Evolutionary conservation across 2,113 vertebrate species (phyloP).

Genomic region (Solea senegalensis): DNA sequence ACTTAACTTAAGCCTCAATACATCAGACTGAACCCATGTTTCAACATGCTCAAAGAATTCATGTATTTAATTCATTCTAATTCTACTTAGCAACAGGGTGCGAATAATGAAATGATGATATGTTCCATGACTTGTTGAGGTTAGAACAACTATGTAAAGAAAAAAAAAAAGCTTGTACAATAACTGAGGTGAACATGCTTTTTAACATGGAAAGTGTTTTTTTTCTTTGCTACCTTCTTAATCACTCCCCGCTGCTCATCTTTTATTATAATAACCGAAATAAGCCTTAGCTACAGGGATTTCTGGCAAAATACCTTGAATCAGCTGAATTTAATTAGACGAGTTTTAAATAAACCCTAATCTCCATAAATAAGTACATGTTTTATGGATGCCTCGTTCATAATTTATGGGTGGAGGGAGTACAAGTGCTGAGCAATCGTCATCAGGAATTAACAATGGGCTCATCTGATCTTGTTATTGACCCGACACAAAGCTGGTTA

Average conservation of each 20-base stretch:
- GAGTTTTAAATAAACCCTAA: slow-evolving; percentile 62
- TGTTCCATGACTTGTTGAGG: background rate
- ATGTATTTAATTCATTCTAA: no score
- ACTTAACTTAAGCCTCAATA: no score
- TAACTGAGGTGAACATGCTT: slow-evolving; percentile 9
- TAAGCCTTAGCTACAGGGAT: slow-evolving; percentile 53
- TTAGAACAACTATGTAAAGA: slow-evolving; percentile 4
- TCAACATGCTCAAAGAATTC: no score
- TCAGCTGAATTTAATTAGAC: slow-evolving; percentile 71
- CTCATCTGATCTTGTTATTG: slow-evolving; percentile 54
- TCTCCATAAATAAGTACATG: slow-evolving; percentile 66
- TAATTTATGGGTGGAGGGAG: slow-evolving; percentile 34
- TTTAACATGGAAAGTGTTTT: slow-evolving; percentile 26
- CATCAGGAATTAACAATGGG: slow-evolving; percentile 48
- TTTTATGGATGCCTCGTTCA: slow-evolving; percentile 65
- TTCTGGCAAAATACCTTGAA: slow-evolving; percentile 55
- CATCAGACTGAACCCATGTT: no score
- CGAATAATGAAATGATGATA: background rate
- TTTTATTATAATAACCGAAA: slow-evolving; percentile 51
- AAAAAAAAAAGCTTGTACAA: background rate
- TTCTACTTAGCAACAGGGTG: background rate
- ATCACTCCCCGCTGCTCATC: slow-evolving; percentile 2
- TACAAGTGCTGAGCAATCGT: slow-evolving; percentile 26
- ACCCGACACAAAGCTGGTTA: slow-evolving; percentile 52
- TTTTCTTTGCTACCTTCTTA: slow-evolving; percentile 19